Base-by-base conservation (phyloP, 2,888 invertebrate species). In the Oscheius myriophilus region DNA sequence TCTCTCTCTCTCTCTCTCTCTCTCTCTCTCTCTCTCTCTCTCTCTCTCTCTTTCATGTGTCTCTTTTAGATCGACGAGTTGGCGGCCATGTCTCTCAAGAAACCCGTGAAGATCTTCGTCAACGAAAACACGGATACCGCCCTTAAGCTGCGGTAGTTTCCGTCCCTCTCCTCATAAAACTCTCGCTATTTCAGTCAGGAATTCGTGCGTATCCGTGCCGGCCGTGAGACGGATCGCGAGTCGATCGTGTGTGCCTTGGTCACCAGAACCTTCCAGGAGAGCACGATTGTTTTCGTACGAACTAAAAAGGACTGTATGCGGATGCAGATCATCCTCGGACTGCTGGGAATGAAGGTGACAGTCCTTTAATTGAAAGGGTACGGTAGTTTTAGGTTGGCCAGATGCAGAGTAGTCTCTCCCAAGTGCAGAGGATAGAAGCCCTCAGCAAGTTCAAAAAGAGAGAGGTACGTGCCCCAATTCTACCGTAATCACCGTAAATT, bases 91-190 rank as follows among this genome's bases (percentile, higher is more conserved):
- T 96, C 96, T 0, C 89, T 98, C 33, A 91, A 92, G 74, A 93
- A 93, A 82, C 97, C 98, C 0, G 93, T 96, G 39, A 93, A 93
- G 87, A 90, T 98, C 67, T 98, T 97, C 88, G 93, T 98, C 0
- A 95, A 98, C 87, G 94, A 93, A 76, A 96, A 96, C 87, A 93
- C 93, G 83, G 94, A 95, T 80, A 95, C 97, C 1, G 96, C 97
- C 0, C 92, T 93, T 81, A 95, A 96, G 88, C 89, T 98, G 62
- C 90, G 75, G 95, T 75, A 25, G 3, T 2, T 14, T 14, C 21
- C 21, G 2, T 7, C 12, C 2, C 2, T 54, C 67, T 49, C 68
- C n/a, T n/a, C n/a, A n/a, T 71, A n/a, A 18, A 21, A 1, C 21
- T 14, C 21, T 7, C 14, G 2, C 12, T 14, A n/a, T 55, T 71